These are phyloP conservation scores for Gymnocheta viridis DNA, from an alignment of 2,888 invertebrate genomes.

Conservation along the genomic window DNA sequence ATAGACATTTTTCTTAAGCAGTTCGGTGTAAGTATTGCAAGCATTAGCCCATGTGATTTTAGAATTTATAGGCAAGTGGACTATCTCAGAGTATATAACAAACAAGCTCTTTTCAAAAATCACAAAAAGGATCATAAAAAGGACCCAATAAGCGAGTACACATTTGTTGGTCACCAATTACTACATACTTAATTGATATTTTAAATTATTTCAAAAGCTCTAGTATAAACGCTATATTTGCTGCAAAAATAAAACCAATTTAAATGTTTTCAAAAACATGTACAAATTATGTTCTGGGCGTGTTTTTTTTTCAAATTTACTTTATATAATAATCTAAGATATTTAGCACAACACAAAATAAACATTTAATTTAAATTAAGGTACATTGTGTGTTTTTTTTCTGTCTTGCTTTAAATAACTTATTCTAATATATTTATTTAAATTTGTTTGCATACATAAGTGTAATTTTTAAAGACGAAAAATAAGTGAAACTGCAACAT, in stretches of 20 bases:
- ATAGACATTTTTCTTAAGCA: background rate
- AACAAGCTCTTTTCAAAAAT: no score
- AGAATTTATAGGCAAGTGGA: background rate
- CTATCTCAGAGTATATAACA: background rate
- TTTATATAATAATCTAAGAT: constrained; percentile 39
- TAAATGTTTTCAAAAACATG: no score
- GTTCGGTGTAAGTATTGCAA: no score
- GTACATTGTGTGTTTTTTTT: constrained; percentile 62
- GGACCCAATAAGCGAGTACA: background rate
- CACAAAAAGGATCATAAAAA: background rate
- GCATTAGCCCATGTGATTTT: no score
- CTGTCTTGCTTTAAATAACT: no score
- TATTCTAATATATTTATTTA: constrained; percentile 40
- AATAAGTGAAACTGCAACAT: background rate
- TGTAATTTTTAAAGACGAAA: background rate
- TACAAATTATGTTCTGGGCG: background rate
- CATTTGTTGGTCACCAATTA: background rate
- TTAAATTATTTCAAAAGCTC: background rate
- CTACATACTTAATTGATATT: background rate
- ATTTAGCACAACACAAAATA: constrained; percentile 62
- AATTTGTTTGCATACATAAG: constrained; percentile 18
- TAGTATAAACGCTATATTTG: background rate
- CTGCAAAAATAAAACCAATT: background rate
- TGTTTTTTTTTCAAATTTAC: background rate
- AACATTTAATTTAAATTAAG: constrained; percentile 59